phyloP scores from a whole-genome alignment of 2,888 invertebrate species.

The Caenorhabditis drosophilae region DNA sequence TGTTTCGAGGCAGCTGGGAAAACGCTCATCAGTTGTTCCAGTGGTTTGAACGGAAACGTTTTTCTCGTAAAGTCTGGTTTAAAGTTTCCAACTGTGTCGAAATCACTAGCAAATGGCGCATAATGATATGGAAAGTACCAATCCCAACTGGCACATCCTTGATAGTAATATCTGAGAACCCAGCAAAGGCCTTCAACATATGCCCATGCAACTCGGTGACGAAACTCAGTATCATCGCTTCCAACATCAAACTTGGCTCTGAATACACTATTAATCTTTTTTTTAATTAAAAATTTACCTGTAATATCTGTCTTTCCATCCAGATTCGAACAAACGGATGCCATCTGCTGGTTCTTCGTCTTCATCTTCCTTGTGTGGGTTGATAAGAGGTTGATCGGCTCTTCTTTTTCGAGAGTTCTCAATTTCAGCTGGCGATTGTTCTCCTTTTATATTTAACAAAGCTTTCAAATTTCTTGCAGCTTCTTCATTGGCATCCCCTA shows the following conservation, averaged over 20 bases:
- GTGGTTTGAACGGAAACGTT: constrained; percentile 91
- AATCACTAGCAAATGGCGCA: constrained; percentile 98
- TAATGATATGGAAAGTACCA: constrained; percentile 99
- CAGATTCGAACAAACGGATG: constrained; percentile 81
- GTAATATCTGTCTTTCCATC: constrained; percentile 91
- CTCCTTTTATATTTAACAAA: constrained; percentile 71
- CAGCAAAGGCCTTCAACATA: constrained; percentile 95
- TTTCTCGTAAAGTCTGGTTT: constrained; percentile 83
- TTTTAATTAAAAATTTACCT: constrained; percentile 4
- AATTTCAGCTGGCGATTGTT: constrained; percentile 25
- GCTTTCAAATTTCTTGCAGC: constrained; percentile 72
- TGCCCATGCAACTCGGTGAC: constrained; percentile 82
- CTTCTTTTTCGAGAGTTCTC: constrained; percentile 38
- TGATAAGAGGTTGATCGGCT: constrained; percentile 17
- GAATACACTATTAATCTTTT: constrained; percentile 1
- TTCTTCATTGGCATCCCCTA: constrained; percentile 51
- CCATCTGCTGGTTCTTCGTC: constrained; percentile 62
- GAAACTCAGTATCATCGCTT: constrained; percentile 76
- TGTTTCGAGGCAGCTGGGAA: constrained; percentile 92
- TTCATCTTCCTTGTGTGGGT: constrained; percentile 32
- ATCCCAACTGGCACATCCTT: constrained; percentile 98
- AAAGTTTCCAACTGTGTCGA: constrained; percentile 80
- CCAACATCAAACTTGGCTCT: constrained; percentile 73
- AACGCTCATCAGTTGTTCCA: constrained; percentile 98
- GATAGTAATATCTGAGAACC: constrained; percentile 98